Conservation (phyloP, 1,140 invertebrate genomes). For the Leptinotarsa defecta region DNA sequence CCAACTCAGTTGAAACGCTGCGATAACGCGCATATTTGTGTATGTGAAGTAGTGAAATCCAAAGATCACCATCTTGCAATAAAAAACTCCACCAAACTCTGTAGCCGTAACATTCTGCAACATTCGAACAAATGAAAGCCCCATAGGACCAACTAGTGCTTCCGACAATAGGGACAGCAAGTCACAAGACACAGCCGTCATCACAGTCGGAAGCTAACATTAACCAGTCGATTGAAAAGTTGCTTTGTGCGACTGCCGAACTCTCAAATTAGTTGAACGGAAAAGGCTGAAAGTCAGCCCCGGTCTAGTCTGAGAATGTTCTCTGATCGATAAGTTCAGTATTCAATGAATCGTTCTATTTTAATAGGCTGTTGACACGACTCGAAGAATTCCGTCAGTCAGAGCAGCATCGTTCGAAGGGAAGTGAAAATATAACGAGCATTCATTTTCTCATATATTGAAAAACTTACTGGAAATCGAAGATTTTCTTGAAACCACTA, state of each 20-base stretch:
- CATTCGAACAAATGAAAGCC: neutral
- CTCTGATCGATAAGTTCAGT: neutral
- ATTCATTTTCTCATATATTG: no score
- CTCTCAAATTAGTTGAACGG: slow-evolving; percentile 2
- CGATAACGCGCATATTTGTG: no score
- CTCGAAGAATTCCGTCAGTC: neutral
- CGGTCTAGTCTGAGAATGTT: neutral
- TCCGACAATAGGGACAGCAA: neutral
- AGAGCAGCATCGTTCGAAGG: no score
- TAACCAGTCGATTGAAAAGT: neutral
- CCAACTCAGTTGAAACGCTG: no score
- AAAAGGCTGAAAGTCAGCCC: neutral
- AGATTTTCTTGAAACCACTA: no score
- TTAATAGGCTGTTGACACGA: neutral
- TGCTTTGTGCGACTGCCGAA: neutral
- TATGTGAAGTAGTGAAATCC: no score
- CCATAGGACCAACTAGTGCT: neutral
- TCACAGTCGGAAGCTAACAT: neutral
- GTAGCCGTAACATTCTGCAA: neutral
- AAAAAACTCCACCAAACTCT: no score
- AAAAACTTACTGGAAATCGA: no score
- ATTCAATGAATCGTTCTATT: slow-evolving; percentile 3
- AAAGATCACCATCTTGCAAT: no score
- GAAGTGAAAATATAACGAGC: no score
- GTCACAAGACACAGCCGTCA: neutral